A percentile compares a stretch with the other conserved stretches of the same genome.
Conservation (phyloP, 2,888 invertebrate species). For the Andrena marginata region DNA sequence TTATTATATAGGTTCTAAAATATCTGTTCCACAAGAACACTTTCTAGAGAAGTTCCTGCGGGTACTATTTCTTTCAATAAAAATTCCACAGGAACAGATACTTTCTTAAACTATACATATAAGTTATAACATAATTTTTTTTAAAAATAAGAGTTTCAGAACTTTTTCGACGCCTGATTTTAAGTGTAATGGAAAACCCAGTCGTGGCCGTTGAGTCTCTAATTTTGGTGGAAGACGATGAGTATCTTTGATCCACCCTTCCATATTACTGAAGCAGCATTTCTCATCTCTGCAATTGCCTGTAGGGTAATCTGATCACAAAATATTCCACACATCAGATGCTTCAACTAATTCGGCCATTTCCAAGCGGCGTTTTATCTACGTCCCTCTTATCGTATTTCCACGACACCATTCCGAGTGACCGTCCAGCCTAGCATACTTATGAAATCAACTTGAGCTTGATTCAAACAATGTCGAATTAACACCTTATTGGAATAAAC, state of each 20-base stretch:
- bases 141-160: no score
- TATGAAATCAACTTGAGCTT: slow-evolving; percentile 31
- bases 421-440: slow-evolving; percentile 8
- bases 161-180: no score
- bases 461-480: not conserved
- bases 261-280: not conserved
- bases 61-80: no score
- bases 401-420: slow-evolving; percentile 6
- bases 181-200: not conserved
- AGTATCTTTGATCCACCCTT: not conserved
- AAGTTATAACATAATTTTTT: no score
- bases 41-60: no score
- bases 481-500: not conserved
- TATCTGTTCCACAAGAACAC: no score
- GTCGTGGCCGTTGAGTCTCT: not conserved
- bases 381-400: slow-evolving; percentile 37
- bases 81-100: no score
- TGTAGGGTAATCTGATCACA: slow-evolving; percentile 22
- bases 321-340: slow-evolving; percentile 34
- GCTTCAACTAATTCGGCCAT: slow-evolving; percentile 21
- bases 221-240: not conserved
- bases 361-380: slow-evolving; percentile 45
- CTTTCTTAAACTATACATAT: no score
- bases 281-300: slow-evolving; percentile 9
- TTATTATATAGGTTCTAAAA: no score